These are phyloP conservation scores for Drosophila recens DNA, from an alignment of 2,888 invertebrate genomes.

Conservation along the genomic window DNA sequence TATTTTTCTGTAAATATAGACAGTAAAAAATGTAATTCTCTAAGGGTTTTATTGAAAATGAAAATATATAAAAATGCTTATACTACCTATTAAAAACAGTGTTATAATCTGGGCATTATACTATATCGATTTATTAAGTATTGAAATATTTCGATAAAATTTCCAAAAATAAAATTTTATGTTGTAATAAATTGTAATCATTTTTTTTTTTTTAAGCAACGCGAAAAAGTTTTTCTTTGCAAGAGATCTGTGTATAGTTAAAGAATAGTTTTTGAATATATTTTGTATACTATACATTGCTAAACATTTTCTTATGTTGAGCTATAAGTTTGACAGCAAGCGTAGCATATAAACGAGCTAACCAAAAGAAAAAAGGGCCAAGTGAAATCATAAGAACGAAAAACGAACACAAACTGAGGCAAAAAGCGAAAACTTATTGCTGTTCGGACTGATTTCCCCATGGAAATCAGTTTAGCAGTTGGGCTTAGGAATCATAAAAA, in stretches of 20 bases:
- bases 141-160: no score
- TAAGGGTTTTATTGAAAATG: neutral
- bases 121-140: no score
- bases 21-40: neutral
- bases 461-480: conserved; percentile 84
- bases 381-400: conserved; percentile 39
- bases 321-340: conserved; percentile 25
- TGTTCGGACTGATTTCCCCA: conserved; percentile 78
- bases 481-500: conserved; percentile 83
- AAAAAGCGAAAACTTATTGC: conserved; percentile 57
- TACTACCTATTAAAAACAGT: no score
- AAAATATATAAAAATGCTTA: no score
- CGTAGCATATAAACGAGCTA: conserved; percentile 30
- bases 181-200: no score
- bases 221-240: no score
- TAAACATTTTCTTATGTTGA: conserved; percentile 8
- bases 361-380: conserved; percentile 27
- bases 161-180: no score
- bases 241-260: neutral
- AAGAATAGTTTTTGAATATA: neutral
- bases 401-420: conserved; percentile 26
- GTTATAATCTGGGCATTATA: no score
- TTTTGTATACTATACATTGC: conserved; percentile 8
- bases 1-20: no score
- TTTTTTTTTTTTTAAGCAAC: no score